Evolutionary conservation across 2,113 vertebrate species (phyloP), one percentile per base, ranked within the genome.

Genomic region (Formicarius rufipectus): DNA sequence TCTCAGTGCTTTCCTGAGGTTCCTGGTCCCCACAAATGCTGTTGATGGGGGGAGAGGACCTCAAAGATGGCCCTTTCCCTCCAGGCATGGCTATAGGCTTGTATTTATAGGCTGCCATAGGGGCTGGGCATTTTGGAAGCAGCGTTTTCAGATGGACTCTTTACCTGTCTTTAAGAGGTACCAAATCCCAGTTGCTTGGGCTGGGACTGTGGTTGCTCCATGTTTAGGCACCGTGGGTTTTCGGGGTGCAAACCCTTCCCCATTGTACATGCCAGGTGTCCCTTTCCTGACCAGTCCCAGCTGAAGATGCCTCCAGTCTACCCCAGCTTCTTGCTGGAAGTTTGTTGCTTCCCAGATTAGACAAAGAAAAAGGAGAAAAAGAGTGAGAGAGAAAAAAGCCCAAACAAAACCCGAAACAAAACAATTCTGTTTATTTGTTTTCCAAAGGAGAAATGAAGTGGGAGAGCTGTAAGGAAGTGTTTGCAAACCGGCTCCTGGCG

Each of bases 191-290:
- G 0, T 6, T 25, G 4, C n/a, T 15, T 11, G 17, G 39, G 1
- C 17, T 33, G 35, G 28, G 11, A 6, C 2, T 0, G 0, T 0
- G 19, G 39, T 6, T 27, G 5, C 11, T 76, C 7, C 0, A 1
- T 4, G 6, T 10, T 87, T 7, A 22, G 56, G 87, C 47, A 12
- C 21, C 12, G 3, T 6, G 55, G 3, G 3, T 18, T 66, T 27
- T 31, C 2, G 16, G 53, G 83, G 39, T 9, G 31, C 40, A 27
- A 50, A 76, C 27, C 52, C 55, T 23, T 12, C 56, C 19, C 11
- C 1, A 0, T 4, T 20, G 5, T 10, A 0, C 11, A 1, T 5
- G 27, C 14, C 5, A 50, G 10, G 14, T 16, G 22, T 33, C 39
- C 45, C 40, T 55, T 2, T 5, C 37, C 69, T 14, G 15, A 2